Conservation (phyloP, 2,113 vertebrate species). For the Origma solitaria region DNA sequence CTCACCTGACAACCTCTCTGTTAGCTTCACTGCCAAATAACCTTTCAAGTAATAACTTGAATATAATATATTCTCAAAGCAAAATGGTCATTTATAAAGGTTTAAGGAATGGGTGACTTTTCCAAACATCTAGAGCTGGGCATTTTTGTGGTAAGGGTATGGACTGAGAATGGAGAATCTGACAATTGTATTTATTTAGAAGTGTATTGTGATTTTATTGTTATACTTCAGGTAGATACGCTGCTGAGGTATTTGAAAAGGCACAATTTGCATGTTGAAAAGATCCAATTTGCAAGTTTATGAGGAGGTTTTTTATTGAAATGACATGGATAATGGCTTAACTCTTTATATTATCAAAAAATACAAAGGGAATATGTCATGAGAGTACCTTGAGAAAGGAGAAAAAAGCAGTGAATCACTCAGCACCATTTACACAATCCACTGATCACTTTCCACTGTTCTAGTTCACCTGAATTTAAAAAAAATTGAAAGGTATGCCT, state of each 20-base stretch:
- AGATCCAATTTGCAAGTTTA: conserved; percentile 48
- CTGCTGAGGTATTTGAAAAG: conserved; percentile 7
- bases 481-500: not conserved
- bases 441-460: not conserved
- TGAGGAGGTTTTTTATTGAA: conserved; percentile 2
- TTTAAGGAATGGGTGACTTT: not conserved
- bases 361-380: not conserved
- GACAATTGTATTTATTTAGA: not conserved
- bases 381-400: not conserved
- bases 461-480: not conserved
- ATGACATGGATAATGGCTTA: conserved; percentile 18
- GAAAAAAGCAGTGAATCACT: conserved; percentile 12
- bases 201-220: conserved; percentile 12
- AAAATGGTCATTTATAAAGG: not conserved
- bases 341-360: conserved; percentile 8
- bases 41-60: not conserved
- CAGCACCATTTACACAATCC: not conserved
- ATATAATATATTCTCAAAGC: not conserved
- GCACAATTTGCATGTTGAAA: conserved; percentile 26
- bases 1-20: not conserved
- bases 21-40: not conserved
- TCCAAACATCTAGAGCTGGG: not conserved
- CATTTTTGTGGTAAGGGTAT: not conserved
- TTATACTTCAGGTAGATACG: conserved; percentile 14
- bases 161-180: not conserved